Conservation (phyloP, 2,113 vertebrate genomes). For the Misgurnus anguillicaudatus region DNA sequence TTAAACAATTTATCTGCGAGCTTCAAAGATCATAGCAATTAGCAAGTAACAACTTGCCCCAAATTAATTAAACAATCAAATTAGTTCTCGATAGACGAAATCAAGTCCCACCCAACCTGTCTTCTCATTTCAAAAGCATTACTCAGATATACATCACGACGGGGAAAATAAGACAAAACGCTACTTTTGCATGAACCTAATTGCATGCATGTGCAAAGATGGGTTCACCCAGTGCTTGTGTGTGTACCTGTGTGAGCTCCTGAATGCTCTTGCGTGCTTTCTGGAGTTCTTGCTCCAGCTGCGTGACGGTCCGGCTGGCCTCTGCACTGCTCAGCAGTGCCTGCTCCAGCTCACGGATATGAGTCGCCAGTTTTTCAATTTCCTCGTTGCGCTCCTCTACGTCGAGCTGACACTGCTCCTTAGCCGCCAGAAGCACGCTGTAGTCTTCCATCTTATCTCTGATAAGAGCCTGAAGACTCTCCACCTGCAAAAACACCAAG, state of each 20-base stretch:
- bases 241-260: conserved; percentile 80
- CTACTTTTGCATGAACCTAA: no score
- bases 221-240: neutral
- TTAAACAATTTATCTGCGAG: no score
- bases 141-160: no score
- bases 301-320: conserved; percentile 58
- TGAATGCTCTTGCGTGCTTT: conserved; percentile 73
- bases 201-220: neutral
- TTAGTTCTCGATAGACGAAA: no score
- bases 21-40: no score
- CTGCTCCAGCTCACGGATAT: conserved; percentile 80
- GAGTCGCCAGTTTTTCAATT: conserved; percentile 78
- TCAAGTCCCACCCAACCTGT: no score
- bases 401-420: conserved; percentile 80
- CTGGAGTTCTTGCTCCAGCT: conserved; percentile 84
- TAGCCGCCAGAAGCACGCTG: conserved; percentile 75
- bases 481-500: conserved; percentile 74
- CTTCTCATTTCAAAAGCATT: no score
- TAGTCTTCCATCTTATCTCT: conserved; percentile 84
- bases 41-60: no score
- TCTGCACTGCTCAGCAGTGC: conserved; percentile 67
- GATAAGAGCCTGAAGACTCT: conserved; percentile 83
- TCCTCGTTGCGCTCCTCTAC: conserved; percentile 82
- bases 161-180: no score
- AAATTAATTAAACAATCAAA: no score